Evolutionary conservation across 2,113 vertebrate species (phyloP).

Genomic region (Prietella phreatophila): DNA sequence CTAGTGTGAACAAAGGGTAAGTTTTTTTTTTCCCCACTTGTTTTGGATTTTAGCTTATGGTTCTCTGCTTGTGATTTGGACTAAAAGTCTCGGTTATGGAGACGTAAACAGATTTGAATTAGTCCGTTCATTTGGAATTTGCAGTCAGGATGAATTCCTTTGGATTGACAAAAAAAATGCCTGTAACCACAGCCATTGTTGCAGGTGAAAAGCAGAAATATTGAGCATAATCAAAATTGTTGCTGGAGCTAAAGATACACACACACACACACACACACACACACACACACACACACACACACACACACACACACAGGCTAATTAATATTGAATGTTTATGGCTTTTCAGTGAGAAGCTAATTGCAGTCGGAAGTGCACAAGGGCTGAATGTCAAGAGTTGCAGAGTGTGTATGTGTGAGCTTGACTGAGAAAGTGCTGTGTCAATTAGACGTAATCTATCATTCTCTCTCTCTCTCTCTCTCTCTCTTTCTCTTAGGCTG

Average conservation of each 20-base stretch:
- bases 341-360: constrained; percentile 33
- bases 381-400: constrained; percentile 8
- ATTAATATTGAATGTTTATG: constrained; percentile 35
- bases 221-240: constrained; percentile 8
- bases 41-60: background rate
- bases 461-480: background rate
- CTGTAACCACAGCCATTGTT: constrained; percentile 2
- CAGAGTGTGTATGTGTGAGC: background rate
- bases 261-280: background rate
- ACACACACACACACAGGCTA: background rate
- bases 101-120: background rate
- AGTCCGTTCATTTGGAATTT: background rate
- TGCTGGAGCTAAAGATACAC: background rate
- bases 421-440: background rate
- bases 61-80: background rate
- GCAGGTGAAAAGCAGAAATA: constrained; percentile 9
- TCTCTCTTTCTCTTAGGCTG: background rate
- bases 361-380: constrained; percentile 12
- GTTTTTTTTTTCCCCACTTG: no score
- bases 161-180: background rate
- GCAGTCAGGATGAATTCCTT: background rate
- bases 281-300: background rate
- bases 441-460: constrained; percentile 19
- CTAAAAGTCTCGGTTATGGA: background rate
- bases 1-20: no score